A percentile compares a stretch with the other conserved stretches of the same genome.
Conservation (phyloP, 2,113 vertebrate species). For the Thermophis baileyi region DNA sequence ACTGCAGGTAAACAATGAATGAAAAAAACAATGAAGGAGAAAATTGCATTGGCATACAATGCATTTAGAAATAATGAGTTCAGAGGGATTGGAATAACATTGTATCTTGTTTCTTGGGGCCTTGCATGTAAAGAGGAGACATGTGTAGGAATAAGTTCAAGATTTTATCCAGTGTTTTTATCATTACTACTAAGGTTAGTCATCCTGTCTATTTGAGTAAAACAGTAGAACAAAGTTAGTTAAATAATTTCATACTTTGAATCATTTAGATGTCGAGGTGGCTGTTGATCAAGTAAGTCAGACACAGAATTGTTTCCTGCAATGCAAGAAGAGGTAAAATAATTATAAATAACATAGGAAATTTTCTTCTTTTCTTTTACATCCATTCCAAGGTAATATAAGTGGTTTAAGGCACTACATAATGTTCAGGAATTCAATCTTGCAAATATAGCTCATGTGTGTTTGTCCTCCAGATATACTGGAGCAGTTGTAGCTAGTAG, state of each 20-base stretch:
- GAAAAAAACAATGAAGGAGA: background rate
- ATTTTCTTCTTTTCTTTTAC: background rate
- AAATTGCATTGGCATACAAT: background rate
- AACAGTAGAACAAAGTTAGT: background rate
- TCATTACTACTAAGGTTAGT: background rate
- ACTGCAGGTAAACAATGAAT: background rate
- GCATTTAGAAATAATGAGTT: background rate
- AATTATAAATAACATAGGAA: background rate
- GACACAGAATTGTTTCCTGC: background rate
- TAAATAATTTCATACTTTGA: background rate
- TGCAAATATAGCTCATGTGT: background rate
- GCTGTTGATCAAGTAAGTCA: background rate
- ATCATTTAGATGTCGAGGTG: background rate
- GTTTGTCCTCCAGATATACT: background rate
- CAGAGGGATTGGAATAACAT: background rate
- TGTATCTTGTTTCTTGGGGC: background rate
- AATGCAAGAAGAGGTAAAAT: background rate
- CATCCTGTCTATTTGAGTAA: fast-evolving
- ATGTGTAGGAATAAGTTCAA: background rate
- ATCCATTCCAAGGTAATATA: fast-evolving
- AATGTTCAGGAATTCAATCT: background rate
- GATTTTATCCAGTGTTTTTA: background rate
- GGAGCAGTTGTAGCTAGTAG: background rate
- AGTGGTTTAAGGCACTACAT: fast-evolving
- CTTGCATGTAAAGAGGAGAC: background rate